Base-by-base conservation (phyloP, 2,888 invertebrate species). In the Timandra comae region DNA sequence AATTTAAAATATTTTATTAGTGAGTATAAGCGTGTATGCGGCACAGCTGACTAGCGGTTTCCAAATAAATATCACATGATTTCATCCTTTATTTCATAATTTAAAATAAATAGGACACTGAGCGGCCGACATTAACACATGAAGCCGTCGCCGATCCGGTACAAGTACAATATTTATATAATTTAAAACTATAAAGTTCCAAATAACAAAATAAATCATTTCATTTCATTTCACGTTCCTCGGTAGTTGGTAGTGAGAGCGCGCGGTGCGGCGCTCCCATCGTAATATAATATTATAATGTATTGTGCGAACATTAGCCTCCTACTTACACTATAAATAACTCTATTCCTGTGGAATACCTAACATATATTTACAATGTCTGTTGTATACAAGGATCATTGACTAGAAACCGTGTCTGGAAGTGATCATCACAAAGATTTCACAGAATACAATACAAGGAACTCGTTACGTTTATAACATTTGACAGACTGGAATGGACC, bases 1-100 rank as follows among this genome's bases (percentile, higher is more conserved):
- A 66, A 68, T 74, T 67, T 64, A 63, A 68, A 66, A 61, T 66
- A 57, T 67, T 78, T 82, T 69, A 80, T 78, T 81, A 71, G 75
- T 81, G 82, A 82, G 80, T 84, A 77, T 74, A 84, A 82, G 84
- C 84, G 81, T 79, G 82, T 73, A 69, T 60, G 81, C 82, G 79
- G 81, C 82, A 75, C 81, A 67, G 75, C 77, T 84, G 84, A 84
- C 84, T 84, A 84, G 84, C 81, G 70, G 67, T 68, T 70, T 73
- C 68, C 71, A 66, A 71, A 66, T 66, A 55, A 71, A 68, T 79
- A 80, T 82, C 80, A 82, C 82, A 78, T 74, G 71, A 74, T 78
- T 68, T 53, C 47, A 43, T 54, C 46, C 53, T 54, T 59, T 52
- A 45, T n/a, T 56, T 52, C 52, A 54, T 58, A 54, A 16, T 16